A percentile compares a stretch with the other conserved stretches of the same genome.
These are phyloP conservation scores for Paratilapia polleni DNA, from an alignment of 2,113 vertebrate genomes.

Conservation along the genomic window DNA sequence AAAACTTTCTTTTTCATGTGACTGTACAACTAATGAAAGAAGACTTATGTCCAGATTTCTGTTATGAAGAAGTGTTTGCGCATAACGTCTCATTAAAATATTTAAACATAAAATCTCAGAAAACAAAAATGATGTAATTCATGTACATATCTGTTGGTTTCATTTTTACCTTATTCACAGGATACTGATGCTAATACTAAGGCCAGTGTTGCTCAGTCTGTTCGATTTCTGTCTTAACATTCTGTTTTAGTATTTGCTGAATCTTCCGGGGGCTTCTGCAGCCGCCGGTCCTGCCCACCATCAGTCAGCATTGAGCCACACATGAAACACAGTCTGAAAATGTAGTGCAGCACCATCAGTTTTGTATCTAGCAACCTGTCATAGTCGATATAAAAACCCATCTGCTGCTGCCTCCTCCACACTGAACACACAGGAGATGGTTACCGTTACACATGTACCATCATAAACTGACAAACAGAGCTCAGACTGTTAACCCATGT, in stretches of 20 bases:
- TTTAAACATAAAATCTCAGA: too few species aligned
- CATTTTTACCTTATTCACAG: neutral
- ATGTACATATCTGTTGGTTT: too few species aligned
- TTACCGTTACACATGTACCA: neutral
- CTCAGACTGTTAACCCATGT: neutral
- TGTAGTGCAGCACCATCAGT: neutral
- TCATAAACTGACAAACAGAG: conserved; percentile 13
- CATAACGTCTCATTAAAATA: too few species aligned
- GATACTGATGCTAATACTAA: too few species aligned
- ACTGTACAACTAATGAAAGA: too few species aligned
- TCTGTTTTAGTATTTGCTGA: neutral
- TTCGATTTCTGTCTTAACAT: neutral
- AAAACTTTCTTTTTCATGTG: too few species aligned
- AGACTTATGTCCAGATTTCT: too few species aligned
- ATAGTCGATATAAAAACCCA: neutral
- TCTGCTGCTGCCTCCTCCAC: conserved; percentile 19
- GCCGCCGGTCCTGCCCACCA: neutral
- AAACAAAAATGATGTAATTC: too few species aligned
- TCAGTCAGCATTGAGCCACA: neutral
- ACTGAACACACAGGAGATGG: conserved; percentile 4
- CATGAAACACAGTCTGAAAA: neutral
- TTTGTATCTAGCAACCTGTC: neutral
- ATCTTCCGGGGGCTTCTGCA: neutral
- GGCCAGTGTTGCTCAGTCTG: too few species aligned
- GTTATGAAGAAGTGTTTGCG: neutral